Evolutionary conservation across 2,797 vertebrate genomes (phyloP).

Genomic region (Ctenochaetus hawaiiensis): DNA sequence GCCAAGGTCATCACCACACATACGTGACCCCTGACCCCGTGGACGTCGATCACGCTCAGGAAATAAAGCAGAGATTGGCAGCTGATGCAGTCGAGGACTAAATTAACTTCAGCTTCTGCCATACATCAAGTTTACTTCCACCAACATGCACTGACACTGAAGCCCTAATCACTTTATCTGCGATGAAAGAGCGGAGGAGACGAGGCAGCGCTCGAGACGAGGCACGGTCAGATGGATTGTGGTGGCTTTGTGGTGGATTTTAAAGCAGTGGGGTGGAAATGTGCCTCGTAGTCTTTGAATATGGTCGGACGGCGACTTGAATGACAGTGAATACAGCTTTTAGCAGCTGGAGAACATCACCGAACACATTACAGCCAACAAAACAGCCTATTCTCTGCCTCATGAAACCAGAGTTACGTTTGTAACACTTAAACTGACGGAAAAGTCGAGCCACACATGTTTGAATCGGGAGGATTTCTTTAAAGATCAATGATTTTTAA

Average conservation of each 20-base stretch:
- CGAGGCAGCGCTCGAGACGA: not conserved
- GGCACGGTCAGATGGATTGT: slow-evolving; percentile 17
- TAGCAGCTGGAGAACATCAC: slow-evolving; percentile 50
- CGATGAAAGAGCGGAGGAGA: slow-evolving; percentile 43
- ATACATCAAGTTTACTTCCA: slow-evolving; percentile 80
- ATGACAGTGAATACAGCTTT: slow-evolving; percentile 37
- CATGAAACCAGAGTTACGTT: slow-evolving; percentile 36
- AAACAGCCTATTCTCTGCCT: slow-evolving; percentile 10
- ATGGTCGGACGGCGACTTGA: slow-evolving; percentile 24
- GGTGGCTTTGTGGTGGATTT: slow-evolving; percentile 37
- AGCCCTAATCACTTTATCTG: slow-evolving; percentile 66
- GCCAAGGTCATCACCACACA: slow-evolving; percentile 72
- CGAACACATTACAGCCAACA: slow-evolving; percentile 19
- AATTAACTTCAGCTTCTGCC: slow-evolving; percentile 75
- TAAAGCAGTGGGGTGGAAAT: slow-evolving; percentile 21
- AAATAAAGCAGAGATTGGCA: slow-evolving; percentile 74
- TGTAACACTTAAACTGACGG: slow-evolving; percentile 29
- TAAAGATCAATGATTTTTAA: slow-evolving; percentile 2
- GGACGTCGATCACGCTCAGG: slow-evolving; percentile 74
- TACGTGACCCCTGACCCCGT: slow-evolving; percentile 59
- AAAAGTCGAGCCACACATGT: not conserved
- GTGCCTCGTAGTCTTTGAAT: slow-evolving; percentile 1
- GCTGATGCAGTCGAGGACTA: slow-evolving; percentile 75
- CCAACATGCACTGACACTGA: slow-evolving; percentile 66
- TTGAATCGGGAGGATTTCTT: not conserved